phyloP scores from a whole-genome alignment of 1,140 invertebrate species.

The Acromyrmex echinatior region DNA sequence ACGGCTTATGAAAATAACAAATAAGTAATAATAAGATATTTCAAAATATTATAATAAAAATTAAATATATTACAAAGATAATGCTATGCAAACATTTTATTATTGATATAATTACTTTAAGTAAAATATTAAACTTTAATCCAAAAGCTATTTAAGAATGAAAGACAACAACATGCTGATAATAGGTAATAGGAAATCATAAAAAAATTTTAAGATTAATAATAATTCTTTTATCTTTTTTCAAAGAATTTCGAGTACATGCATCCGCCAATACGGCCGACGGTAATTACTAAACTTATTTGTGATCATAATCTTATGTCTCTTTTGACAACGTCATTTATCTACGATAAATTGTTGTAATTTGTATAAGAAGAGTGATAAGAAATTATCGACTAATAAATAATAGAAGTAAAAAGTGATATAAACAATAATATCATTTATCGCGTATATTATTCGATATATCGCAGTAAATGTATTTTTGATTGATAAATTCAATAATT shows the following conservation, averaged over 20 bases:
- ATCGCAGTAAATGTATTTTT: background rate
- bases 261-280: background rate
- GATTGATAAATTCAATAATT: background rate
- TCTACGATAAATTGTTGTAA: background rate
- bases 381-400: slow-evolving; percentile 21
- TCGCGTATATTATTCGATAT: background rate
- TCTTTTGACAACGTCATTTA: slow-evolving; percentile 16
- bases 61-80: background rate
- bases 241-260: slow-evolving; percentile 32
- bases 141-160: background rate
- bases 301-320: background rate
- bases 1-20: background rate
- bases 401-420: background rate
- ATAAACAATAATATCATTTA: background rate
- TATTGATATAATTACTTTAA: background rate
- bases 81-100: background rate
- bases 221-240: slow-evolving; percentile 1
- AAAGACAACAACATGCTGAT: background rate
- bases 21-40: background rate
- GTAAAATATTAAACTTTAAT: background rate
- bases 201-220: slow-evolving; percentile 16
- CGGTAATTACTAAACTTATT: slow-evolving; percentile 12
- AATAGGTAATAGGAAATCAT: background rate
- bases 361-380: slow-evolving; percentile 29
- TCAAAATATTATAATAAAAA: background rate